Percentiles rank a stretch among this genome's conserved stretches.
Conservation (phyloP, 2,113 vertebrate genomes). For the Corydoras maculifer region DNA sequence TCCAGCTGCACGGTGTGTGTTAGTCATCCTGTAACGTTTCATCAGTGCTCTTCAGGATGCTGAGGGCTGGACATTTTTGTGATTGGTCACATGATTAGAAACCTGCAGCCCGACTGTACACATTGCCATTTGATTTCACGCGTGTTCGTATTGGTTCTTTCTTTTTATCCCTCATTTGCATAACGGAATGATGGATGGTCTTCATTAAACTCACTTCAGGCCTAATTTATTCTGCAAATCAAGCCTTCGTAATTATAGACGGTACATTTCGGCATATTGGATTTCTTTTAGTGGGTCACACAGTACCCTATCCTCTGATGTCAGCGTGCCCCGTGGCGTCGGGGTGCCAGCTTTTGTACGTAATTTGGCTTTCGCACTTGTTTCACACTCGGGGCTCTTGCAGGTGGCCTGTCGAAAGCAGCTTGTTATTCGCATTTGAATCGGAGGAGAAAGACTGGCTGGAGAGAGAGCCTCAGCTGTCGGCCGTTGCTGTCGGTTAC, state of each 20-base stretch:
- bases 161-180: background rate
- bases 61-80: no score
- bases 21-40: no score
- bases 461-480: constrained; percentile 30
- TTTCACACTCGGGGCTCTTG: constrained; percentile 31
- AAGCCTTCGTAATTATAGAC: constrained; percentile 1
- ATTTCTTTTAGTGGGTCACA: constrained; percentile 4
- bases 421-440: constrained; percentile 28
- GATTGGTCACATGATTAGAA: no score
- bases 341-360: constrained; percentile 9
- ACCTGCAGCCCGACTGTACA: no score
- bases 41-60: no score
- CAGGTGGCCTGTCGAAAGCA: constrained; percentile 38
- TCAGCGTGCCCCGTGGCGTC: constrained; percentile 7
- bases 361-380: constrained; percentile 25
- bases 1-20: no score
- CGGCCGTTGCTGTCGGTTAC: background rate
- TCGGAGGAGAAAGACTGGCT: constrained; percentile 24
- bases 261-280: background rate
- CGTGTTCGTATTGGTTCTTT: no score
- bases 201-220: constrained; percentile 1
- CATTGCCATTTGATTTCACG: no score
- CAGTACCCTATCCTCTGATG: background rate
- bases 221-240: background rate
- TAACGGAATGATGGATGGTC: background rate